phyloP scores from a whole-genome alignment of 2,888 invertebrate genomes.

The Netelia melanura region DNA sequence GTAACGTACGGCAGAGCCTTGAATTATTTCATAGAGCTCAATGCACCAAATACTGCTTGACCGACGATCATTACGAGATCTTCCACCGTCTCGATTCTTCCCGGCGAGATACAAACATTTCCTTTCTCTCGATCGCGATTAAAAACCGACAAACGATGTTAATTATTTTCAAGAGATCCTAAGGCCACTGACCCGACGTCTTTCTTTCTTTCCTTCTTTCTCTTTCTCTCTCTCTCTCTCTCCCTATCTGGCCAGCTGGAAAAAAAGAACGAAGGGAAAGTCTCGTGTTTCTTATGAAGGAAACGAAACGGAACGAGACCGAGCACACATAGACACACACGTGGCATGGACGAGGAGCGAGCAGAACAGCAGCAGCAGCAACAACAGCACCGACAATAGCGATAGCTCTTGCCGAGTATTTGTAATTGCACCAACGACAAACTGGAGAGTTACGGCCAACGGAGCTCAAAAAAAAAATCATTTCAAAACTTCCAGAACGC shows the following conservation, averaged over 20 bases:
- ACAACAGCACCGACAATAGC: slow-evolving; percentile 51
- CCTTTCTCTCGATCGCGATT: slow-evolving; percentile 37
- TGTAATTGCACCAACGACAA: slow-evolving; percentile 67
- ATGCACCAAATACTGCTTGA: slow-evolving; percentile 28
- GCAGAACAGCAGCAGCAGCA: slow-evolving; percentile 30
- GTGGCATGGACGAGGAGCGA: slow-evolving; percentile 23
- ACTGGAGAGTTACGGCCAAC: slow-evolving; percentile 64
- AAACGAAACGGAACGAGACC: slow-evolving; percentile 69
- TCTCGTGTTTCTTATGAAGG: slow-evolving; percentile 60
- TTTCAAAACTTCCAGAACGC: slow-evolving; percentile 60
- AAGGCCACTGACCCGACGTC: slow-evolving; percentile 48
- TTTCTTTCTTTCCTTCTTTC: slow-evolving; percentile 27
- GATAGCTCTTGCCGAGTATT: slow-evolving; percentile 47
- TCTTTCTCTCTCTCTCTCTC: slow-evolving; percentile 11
- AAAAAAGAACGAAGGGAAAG: slow-evolving; percentile 67
- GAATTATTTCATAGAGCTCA: background rate
- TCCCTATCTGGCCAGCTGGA: slow-evolving; percentile 52
- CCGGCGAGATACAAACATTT: slow-evolving; percentile 30
- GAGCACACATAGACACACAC: slow-evolving; percentile 48
- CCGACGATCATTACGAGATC: slow-evolving; percentile 34
- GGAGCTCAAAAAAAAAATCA: slow-evolving; percentile 60
- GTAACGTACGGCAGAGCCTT: background rate
- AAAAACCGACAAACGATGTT: slow-evolving; percentile 14
- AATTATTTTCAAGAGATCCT: slow-evolving; percentile 46
- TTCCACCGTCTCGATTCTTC: slow-evolving; percentile 24